Conservation (phyloP, 2,797 vertebrate genomes). For the Dryobates pubescens region DNA sequence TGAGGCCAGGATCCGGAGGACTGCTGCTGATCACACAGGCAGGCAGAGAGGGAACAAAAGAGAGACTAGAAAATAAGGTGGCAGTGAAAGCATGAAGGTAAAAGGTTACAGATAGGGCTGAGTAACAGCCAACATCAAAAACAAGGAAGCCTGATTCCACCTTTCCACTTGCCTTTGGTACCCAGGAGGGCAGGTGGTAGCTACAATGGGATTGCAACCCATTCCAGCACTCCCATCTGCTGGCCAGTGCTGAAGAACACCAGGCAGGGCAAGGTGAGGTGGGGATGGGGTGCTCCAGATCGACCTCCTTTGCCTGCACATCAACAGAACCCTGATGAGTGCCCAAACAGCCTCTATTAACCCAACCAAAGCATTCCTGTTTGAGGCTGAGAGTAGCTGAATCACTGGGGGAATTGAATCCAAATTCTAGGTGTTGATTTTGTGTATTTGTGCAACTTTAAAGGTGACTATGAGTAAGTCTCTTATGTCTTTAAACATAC, state of each 20-base stretch:
- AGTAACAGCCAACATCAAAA: not conserved
- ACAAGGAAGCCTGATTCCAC: not conserved
- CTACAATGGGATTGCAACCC: fast-evolving
- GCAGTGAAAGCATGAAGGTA: not conserved
- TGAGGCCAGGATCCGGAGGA: not conserved
- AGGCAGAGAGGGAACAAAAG: not conserved
- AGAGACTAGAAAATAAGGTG: not conserved
- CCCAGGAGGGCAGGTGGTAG: not conserved
- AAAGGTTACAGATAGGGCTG: constrained; percentile 29
- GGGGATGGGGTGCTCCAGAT: not conserved
- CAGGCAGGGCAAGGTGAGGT: fast-evolving
- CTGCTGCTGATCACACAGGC: not conserved
- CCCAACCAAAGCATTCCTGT: fast-evolving
- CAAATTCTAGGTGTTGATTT: not conserved
- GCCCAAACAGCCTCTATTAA: fast-evolving
- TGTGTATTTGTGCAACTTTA: not conserved
- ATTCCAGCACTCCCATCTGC: not conserved
- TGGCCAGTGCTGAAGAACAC: not conserved
- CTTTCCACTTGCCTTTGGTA: not conserved
- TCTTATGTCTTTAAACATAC: not conserved
- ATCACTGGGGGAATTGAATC: not conserved
- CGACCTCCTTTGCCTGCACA: not conserved
- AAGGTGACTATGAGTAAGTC: not conserved
- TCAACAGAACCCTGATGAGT: fast-evolving
- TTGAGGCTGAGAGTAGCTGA: not conserved